Evolutionary conservation across 2,797 vertebrate genomes (phyloP).

Genomic region (Betta splendens): DNA sequence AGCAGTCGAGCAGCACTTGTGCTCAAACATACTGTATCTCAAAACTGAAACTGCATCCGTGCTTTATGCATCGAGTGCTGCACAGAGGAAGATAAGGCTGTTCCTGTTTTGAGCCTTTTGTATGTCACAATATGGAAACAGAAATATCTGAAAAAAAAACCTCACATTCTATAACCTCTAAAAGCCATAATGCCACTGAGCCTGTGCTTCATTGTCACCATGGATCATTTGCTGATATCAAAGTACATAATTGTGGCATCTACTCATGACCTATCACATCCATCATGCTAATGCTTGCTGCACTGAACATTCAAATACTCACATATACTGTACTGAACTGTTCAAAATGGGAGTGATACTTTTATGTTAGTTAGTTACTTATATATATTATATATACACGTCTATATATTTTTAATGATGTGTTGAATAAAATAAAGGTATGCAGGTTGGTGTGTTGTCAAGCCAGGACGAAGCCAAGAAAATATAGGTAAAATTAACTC

Average conservation of each 20-base stretch:
- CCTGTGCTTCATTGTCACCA: constrained; percentile 7
- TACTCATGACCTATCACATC: constrained; percentile 25
- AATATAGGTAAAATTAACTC: too few species aligned
- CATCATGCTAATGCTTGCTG: constrained; percentile 24
- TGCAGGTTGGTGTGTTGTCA: too few species aligned
- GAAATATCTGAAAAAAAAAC: constrained; percentile 15
- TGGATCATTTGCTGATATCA: constrained; percentile 21
- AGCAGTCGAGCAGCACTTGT: constrained; percentile 7
- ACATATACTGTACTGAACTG: too few species aligned
- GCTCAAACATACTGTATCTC: constrained; percentile 17
- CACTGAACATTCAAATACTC: constrained; percentile 20
- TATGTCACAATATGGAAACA: constrained; percentile 3
- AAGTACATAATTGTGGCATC: constrained; percentile 26
- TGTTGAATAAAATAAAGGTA: too few species aligned
- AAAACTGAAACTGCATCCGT: constrained; percentile 4
- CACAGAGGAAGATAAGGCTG: not conserved
- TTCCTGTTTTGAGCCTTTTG: constrained; percentile 18
- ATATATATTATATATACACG: too few species aligned
- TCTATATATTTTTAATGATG: too few species aligned
- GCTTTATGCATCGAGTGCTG: constrained; percentile 13
- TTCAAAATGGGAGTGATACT: too few species aligned
- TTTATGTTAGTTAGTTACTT: too few species aligned
- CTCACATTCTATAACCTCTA: constrained; percentile 17
- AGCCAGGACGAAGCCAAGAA: too few species aligned
- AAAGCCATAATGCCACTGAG: constrained; percentile 18